Conservation (phyloP, 2,888 invertebrate genomes). For the Lithophane leautieri region DNA sequence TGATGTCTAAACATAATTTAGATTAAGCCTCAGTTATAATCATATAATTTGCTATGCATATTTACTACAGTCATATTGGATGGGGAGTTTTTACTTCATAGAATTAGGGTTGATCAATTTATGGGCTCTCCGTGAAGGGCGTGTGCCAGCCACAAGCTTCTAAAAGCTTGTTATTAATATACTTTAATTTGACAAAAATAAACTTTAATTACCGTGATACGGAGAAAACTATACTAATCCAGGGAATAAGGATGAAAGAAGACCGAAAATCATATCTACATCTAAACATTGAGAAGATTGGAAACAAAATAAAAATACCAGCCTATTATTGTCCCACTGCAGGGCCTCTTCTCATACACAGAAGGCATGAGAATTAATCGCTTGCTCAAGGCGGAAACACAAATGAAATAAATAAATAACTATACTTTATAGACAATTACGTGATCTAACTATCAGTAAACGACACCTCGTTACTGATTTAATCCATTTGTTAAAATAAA, state of each 20-base stretch:
- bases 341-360: background rate
- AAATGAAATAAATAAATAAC: slow-evolving; percentile 15
- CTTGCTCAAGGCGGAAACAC: background rate
- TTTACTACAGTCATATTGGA: background rate
- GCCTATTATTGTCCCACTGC: background rate
- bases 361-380: background rate
- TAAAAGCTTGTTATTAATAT: slow-evolving; percentile 14
- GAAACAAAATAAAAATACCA: background rate
- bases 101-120: slow-evolving; percentile 28
- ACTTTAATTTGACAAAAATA: background rate
- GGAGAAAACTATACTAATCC: background rate
- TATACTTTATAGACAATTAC: slow-evolving; percentile 17
- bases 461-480: slow-evolving; percentile 28
- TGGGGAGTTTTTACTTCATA: background rate
- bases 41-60: slow-evolving; percentile 20
- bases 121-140: slow-evolving; percentile 5
- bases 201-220: background rate
- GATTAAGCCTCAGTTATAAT: background rate
- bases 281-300: background rate
- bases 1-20: slow-evolving; percentile 4
- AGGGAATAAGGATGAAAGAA: background rate
- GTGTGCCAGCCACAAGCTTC: slow-evolving; percentile 5
- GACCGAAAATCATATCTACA: background rate
- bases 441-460: slow-evolving; percentile 20
- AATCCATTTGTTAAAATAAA: slow-evolving; percentile 25